These are phyloP conservation scores for Paraplagusia blochii DNA, from an alignment of 2,113 vertebrate species.

Conservation along the genomic window DNA sequence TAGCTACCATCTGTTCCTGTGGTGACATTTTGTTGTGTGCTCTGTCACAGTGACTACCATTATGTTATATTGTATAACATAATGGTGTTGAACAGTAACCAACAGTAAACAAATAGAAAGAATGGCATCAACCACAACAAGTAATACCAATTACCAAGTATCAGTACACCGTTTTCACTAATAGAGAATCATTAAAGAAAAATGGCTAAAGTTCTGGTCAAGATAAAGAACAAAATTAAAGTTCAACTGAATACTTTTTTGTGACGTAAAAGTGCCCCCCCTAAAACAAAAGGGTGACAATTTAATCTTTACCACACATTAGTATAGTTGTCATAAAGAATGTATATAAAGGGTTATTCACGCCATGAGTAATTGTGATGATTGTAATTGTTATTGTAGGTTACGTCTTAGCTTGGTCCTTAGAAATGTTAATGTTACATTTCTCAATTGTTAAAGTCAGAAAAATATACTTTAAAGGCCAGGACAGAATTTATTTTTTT, in stretches of 20 bases:
- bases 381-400: slow-evolving; percentile 69
- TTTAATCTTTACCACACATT: background rate
- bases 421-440: slow-evolving; percentile 91
- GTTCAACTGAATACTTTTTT: slow-evolving; percentile 79
- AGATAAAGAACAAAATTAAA: slow-evolving; percentile 82
- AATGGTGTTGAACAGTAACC: no score
- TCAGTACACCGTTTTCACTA: slow-evolving; percentile 60
- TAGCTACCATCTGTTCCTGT: no score
- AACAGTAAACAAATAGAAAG: no score
- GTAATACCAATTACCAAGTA: no score
- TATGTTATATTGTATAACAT: no score
- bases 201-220: slow-evolving; percentile 60
- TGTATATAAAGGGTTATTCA: background rate
- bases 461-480: background rate
- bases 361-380: background rate
- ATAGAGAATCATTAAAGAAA: slow-evolving; percentile 69
- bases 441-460: slow-evolving; percentile 92
- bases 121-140: no score
- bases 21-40: no score
- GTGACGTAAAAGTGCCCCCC: slow-evolving; percentile 96
- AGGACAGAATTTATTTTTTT: background rate
- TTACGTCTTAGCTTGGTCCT: slow-evolving; percentile 93
- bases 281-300: slow-evolving; percentile 91
- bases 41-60: no score
- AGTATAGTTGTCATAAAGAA: background rate